Percentiles rank a stretch among this genome's conserved stretches.
Conservation (phyloP, 2,888 invertebrate species). For the Metallyticus violacea region DNA sequence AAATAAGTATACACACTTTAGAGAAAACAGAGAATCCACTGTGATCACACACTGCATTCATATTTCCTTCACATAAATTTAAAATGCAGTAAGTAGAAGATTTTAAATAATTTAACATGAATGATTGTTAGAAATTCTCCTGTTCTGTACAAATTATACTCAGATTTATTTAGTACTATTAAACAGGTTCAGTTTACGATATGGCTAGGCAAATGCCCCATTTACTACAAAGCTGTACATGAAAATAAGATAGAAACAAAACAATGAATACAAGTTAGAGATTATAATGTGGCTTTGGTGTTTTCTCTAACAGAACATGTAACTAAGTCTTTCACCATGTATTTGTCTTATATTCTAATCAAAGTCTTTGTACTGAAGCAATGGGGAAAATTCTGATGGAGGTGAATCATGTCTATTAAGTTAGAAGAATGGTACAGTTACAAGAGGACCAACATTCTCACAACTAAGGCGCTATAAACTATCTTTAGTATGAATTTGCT, state of each 20-base stretch:
- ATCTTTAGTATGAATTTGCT: neutral
- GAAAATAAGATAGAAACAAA: neutral
- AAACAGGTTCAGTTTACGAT: neutral
- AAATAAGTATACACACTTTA: neutral
- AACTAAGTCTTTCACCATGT: neutral
- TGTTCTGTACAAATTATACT: neutral
- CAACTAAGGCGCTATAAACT: neutral
- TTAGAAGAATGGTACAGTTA: neutral
- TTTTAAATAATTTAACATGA: constrained; percentile 5
- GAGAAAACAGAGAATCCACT: neutral
- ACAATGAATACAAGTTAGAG: neutral
- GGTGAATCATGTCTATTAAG: neutral
- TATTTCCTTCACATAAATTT: neutral
- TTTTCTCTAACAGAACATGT: neutral
- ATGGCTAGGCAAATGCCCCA: neutral
- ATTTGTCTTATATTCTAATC: neutral
- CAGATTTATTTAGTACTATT: neutral
- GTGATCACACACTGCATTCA: neutral
- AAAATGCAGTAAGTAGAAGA: neutral
- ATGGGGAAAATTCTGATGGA: neutral
- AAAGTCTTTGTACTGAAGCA: constrained; percentile 13
- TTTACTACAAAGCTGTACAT: neutral
- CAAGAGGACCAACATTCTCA: neutral
- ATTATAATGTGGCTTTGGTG: constrained; percentile 13
- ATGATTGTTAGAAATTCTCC: neutral